Percentiles rank a stretch among this genome's conserved stretches.
phyloP scores from a whole-genome alignment of 2,888 invertebrate species.

The Cetonia aurata region DNA sequence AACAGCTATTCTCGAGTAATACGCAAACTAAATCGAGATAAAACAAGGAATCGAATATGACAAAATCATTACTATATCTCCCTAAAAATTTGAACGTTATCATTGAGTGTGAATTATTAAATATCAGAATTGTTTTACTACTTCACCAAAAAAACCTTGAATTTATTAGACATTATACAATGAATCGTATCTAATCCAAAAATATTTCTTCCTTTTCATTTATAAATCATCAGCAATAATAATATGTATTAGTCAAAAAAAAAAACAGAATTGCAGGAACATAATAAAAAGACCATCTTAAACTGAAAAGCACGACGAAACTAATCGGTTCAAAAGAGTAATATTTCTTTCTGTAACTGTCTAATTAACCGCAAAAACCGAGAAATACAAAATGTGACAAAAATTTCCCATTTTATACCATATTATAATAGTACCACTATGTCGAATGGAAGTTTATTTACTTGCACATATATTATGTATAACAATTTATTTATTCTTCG shows the following conservation, averaged over 20 bases:
- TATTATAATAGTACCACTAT: slow-evolving; percentile 14
- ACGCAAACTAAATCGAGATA: too few species aligned
- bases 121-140: too few species aligned
- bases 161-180: too few species aligned
- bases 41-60: too few species aligned
- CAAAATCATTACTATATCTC: too few species aligned
- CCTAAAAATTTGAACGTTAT: too few species aligned
- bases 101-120: too few species aligned
- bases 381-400: slow-evolving; percentile 3
- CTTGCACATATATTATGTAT: slow-evolving; percentile 10
- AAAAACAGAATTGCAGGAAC: not conserved
- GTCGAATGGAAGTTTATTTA: slow-evolving; percentile 30
- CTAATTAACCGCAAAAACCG: not conserved
- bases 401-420: slow-evolving; percentile 1
- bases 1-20: too few species aligned
- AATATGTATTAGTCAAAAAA: not conserved
- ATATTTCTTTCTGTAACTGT: slow-evolving; percentile 9
- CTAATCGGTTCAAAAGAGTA: not conserved
- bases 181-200: too few species aligned
- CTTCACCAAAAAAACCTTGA: too few species aligned
- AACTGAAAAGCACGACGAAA: slow-evolving; percentile 26
- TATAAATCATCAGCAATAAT: not conserved
- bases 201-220: too few species aligned
- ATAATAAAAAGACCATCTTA: slow-evolving; percentile 12
- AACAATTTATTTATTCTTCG: slow-evolving; percentile 23